These are phyloP conservation scores for Spea multiplicata DNA, from an alignment of 2,113 vertebrate species.

Conservation along the genomic window DNA sequence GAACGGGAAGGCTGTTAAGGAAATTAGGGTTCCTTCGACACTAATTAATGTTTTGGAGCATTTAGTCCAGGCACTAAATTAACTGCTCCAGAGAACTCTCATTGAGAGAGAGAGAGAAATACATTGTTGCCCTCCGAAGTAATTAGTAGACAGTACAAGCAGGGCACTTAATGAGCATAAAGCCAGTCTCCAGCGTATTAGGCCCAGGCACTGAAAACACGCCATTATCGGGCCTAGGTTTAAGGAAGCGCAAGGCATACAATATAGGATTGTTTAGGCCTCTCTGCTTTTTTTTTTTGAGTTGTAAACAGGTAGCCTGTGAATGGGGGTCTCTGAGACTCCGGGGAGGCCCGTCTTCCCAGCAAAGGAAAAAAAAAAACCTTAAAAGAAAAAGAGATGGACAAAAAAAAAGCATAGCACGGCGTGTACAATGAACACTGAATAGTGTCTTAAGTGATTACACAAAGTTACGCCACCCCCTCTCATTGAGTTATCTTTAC, in stretches of 20 bases:
- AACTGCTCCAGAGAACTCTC: constrained; percentile 90
- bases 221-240: constrained; percentile 79
- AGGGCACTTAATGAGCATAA: constrained; percentile 86
- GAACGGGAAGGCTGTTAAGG: constrained; percentile 76
- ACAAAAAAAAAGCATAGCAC: constrained; percentile 61
- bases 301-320: constrained; percentile 90
- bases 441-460: constrained; percentile 86
- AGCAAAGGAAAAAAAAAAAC: constrained; percentile 80
- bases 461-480: constrained; percentile 73
- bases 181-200: constrained; percentile 81
- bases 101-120: constrained; percentile 70
- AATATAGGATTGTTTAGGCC: constrained; percentile 87
- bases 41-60: constrained; percentile 94
- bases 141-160: constrained; percentile 91
- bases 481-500: constrained; percentile 96
- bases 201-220: constrained; percentile 67
- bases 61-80: constrained; percentile 91
- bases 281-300: constrained; percentile 67
- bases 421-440: constrained; percentile 67
- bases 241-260: constrained; percentile 81
- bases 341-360: constrained; percentile 89
- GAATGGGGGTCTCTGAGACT: constrained; percentile 88
- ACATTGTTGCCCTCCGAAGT: constrained; percentile 87
- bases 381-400: constrained; percentile 74
- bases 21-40: constrained; percentile 95